Conservation (phyloP, 37 sponge, comb jelly and placozoan species). For the Mnemiopsis leidyi region DNA sequence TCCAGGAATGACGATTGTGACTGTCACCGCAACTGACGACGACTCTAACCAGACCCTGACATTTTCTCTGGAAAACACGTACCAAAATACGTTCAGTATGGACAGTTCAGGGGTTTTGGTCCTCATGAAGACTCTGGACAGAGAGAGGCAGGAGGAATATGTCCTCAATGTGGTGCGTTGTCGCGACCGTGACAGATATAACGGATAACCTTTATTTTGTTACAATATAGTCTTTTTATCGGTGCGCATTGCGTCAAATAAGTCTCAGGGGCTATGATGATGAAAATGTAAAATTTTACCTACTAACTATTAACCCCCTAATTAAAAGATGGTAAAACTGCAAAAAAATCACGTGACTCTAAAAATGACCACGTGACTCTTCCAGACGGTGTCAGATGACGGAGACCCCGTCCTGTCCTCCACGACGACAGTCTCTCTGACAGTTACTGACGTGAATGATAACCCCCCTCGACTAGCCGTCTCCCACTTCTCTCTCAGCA, state of each 20-base stretch:
- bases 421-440: background rate
- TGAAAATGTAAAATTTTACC: too few species aligned
- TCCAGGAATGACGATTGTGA: background rate
- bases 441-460: conserved; percentile 39
- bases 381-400: conserved; percentile 12
- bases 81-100: background rate
- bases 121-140: background rate
- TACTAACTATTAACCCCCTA: too few species aligned
- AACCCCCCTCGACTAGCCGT: background rate
- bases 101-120: background rate
- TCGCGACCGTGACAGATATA: too few species aligned
- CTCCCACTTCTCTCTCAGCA: background rate
- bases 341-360: too few species aligned
- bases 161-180: background rate
- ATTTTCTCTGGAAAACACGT: background rate
- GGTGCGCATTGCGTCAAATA: too few species aligned
- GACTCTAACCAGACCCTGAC: background rate
- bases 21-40: background rate
- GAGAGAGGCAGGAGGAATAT: background rate
- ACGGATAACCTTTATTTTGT: too few species aligned
- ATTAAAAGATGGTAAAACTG: too few species aligned
- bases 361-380: too few species aligned
- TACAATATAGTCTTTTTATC: too few species aligned
- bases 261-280: too few species aligned
- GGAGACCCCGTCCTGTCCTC: conserved; percentile 23